Base-by-base conservation (phyloP, 1,140 invertebrate genomes). In the Stegodyphus dumicola region DNA sequence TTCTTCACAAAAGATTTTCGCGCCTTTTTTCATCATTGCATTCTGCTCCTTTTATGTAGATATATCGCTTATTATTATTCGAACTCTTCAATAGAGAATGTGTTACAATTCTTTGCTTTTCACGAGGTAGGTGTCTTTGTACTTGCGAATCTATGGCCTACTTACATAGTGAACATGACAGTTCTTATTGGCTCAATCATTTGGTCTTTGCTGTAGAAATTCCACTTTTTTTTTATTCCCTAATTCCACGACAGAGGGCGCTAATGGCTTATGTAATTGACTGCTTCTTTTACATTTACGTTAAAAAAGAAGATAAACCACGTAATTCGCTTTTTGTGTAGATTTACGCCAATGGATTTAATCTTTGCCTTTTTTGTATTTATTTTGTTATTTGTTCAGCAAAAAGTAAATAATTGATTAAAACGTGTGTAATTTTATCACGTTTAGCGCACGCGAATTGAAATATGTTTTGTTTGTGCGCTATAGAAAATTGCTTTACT, bases 1-100 rank as follows among this genome's bases (percentile, higher is more conserved):
- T 73, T 81, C 66, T 78, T 67, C 48, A 33, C 69, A 81, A 81
- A 81, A 67, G 78, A 60, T 73, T 70, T 81, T 81, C 69, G 67
- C 69, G 67, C 78, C 78, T 60, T 56, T 76, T 76, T 76, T 76
- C 69, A 18, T 71, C 49, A 71, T 49, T 18, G 69, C 69, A 71
- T 71, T n/a, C 69, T 71, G 33, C 9, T 51, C 9, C 54, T 60
- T 76, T 76, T 56, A 51, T 10, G 18, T 7, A 67, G 33, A 33
- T 18, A 67, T 10, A 71, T 71, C 69, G 69, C 69, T 51, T 71
- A 71, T 71, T 71, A 71, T 71, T 75, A 75, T 75, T 75, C 53
- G 73, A 75, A 60, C 18, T 56, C 54, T 75, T 75, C 52, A 56
- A 75, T 15, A 75, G 53, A 60, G 9, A 15, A 60, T 33, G 33